Percentiles rank a stretch among this genome's conserved stretches.
These are phyloP conservation scores for Cecropterus lyciades DNA, from an alignment of 1,140 invertebrate genomes.

Conservation along the genomic window DNA sequence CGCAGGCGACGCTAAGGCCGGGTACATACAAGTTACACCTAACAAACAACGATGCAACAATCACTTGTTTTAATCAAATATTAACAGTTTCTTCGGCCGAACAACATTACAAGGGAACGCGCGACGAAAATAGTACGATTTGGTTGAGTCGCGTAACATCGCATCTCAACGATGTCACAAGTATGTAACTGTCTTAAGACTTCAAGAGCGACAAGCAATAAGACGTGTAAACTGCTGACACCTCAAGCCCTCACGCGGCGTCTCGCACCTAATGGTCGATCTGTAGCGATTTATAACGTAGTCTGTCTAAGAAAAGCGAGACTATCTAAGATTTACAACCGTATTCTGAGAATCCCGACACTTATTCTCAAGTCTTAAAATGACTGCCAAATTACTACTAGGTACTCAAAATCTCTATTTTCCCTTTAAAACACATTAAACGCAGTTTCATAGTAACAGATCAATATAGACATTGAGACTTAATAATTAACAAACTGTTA, in stretches of 20 bases:
- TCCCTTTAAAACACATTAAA: too few relatives aligned
- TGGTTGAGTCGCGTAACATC: background rate
- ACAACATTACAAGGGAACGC: background rate
- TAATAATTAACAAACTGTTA: too few relatives aligned
- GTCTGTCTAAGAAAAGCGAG: conserved; percentile 63
- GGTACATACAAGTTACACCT: conserved; percentile 17
- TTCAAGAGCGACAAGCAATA: conserved; percentile 56
- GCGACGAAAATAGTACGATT: background rate
- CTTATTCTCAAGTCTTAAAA: conserved; percentile 2
- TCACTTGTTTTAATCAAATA: background rate
- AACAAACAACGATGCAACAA: background rate
- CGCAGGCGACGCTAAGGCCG: conserved; percentile 48
- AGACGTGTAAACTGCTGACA: conserved; percentile 76
- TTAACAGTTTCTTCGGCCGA: background rate
- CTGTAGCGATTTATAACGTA: conserved; percentile 73
- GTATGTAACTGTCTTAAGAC: conserved; percentile 15
- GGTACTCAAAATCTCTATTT: too few relatives aligned
- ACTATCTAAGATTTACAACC: conserved; percentile 48
- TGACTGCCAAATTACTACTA: too few relatives aligned
- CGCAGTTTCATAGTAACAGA: too few relatives aligned
- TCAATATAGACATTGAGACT: too few relatives aligned
- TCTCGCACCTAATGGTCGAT: conserved; percentile 67
- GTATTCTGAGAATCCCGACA: conserved; percentile 10
- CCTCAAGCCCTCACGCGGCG: conserved; percentile 66
- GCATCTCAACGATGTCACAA: background rate